Conservation (phyloP, 2,797 vertebrate genomes). For the Ctenochaetus hawaiiensis region DNA sequence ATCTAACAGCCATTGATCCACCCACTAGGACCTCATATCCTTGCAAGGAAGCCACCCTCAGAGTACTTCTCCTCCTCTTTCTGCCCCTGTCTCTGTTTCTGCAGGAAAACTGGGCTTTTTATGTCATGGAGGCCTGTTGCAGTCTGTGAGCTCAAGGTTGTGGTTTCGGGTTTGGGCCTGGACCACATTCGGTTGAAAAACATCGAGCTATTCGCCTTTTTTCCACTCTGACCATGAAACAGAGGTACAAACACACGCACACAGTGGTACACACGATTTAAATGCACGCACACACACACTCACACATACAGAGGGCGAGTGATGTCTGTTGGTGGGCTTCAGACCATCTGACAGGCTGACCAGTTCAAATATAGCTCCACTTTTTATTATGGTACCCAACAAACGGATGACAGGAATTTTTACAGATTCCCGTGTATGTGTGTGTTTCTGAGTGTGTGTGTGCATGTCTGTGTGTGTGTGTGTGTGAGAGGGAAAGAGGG, state of each 20-base stretch:
- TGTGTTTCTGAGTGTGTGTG: constrained; percentile 50
- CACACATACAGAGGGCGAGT: constrained; percentile 20
- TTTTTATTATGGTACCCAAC: constrained; percentile 74
- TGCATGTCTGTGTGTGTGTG: constrained; percentile 27
- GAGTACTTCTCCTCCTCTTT: constrained; percentile 48
- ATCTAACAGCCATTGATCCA: constrained; percentile 43
- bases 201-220: constrained; percentile 81
- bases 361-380: constrained; percentile 79
- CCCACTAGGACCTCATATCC: constrained; percentile 53
- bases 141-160: constrained; percentile 86
- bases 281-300: neutral
- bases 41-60: constrained; percentile 66
- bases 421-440: constrained; percentile 72
- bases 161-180: constrained; percentile 84
- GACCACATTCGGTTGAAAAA: constrained; percentile 85
- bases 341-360: constrained; percentile 67
- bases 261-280: constrained; percentile 33
- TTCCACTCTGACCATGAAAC: constrained; percentile 82
- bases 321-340: constrained; percentile 75
- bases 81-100: constrained; percentile 66
- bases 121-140: constrained; percentile 78
- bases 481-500: constrained; percentile 24
- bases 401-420: constrained; percentile 82
- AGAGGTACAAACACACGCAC: constrained; percentile 69
- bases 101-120: constrained; percentile 77